Evolutionary conservation across 2,888 invertebrate genomes (phyloP), one percentile per base, ranked within the genome.

Genomic region (Lasioglossum lativentre): DNA sequence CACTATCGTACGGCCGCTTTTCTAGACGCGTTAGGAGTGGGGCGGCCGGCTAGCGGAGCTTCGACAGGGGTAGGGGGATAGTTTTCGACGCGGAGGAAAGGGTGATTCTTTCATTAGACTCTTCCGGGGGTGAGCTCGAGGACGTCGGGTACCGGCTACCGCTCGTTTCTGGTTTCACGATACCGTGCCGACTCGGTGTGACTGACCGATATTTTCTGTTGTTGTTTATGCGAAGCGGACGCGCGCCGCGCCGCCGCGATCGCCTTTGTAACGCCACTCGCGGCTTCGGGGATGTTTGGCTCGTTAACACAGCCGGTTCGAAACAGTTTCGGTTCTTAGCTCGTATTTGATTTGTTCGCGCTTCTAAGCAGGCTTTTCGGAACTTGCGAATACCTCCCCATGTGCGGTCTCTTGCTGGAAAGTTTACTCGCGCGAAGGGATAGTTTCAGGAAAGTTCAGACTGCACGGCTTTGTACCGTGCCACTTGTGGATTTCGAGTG

Each of bases 41-140:
- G 56, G 38, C 0, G 63, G 16, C 4, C 23, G 40, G 27, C 76
- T n/a, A 45, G 68, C 34, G 74, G 63, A 59, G 12, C 14, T 19
- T 70, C 40, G n/a, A 5, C 40, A 38, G 73, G 59, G 77, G 47
- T 45, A 78, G 80, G 83, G 83, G 78, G 85, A 68, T 77, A 74
- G 71, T 75, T 81, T 40, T 52, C 72, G 66, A 72, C 56, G 14
- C 56, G 34, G 66, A 74, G 78, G 52, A 75, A 82, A 89, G 83
- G 87, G 87, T 86, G 80, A 81, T 82, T 78, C 82, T 76, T 90
- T 82, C 63, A n/a, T 23, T 23, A 47, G 52, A 42, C 56, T 75
- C 82, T 89, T 89, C 86, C 86, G 89, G 83, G 86, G 83, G 80
- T 86, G 83, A 59, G 80, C 63, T 85, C 87, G 84, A 89, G 78